A percentile compares a stretch with the other conserved stretches of the same genome.
Conservation (phyloP, 2,113 vertebrate genomes). For the Orcinus orca region DNA sequence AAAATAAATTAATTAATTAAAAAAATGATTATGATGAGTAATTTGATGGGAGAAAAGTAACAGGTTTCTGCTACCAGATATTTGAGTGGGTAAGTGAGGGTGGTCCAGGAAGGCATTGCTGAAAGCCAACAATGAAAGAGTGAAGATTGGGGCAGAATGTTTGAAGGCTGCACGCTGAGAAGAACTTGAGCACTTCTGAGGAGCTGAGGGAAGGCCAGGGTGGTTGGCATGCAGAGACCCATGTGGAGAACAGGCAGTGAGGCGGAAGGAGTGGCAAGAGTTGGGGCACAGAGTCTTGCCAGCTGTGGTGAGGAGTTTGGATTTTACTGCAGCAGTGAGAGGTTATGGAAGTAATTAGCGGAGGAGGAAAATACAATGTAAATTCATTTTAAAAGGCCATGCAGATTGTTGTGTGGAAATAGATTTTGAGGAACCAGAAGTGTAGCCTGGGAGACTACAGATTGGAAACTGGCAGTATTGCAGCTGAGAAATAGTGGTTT, state of each 20-base stretch:
- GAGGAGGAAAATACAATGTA: neutral
- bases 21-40: neutral
- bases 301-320: neutral
- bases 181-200: neutral
- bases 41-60: neutral
- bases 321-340: neutral
- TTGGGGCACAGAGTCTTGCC: neutral
- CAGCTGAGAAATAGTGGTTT: neutral
- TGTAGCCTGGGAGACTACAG: neutral
- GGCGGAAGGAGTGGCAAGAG: neutral
- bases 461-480: neutral
- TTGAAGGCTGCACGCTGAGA: neutral
- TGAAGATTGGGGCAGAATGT: neutral
- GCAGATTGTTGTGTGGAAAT: neutral
- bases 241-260: accelerated
- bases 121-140: accelerated
- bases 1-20: too few relatives aligned
- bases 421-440: neutral
- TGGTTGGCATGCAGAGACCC: accelerated
- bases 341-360: neutral
- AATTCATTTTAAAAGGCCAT: neutral
- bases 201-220: neutral
- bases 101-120: neutral
- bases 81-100: neutral
- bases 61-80: neutral